Percentiles rank a stretch among this genome's conserved stretches.
Evolutionary conservation across 2,113 vertebrate genomes (phyloP).

Genomic region (Cynopterus brachyotis): DNA sequence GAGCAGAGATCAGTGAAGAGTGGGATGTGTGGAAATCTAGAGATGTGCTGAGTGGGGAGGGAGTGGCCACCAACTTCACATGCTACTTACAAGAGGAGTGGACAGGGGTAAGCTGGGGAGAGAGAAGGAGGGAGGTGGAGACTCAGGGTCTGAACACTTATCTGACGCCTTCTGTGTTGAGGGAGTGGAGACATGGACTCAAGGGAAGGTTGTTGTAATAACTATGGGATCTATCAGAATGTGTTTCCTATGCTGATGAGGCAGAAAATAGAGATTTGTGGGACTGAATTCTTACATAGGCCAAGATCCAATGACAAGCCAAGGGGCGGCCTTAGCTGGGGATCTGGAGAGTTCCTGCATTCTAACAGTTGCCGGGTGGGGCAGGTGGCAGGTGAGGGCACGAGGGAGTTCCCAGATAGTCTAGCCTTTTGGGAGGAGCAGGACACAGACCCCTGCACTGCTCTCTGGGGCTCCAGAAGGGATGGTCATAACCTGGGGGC

Average conservation of each 20-base stretch:
- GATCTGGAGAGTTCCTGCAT: neutral
- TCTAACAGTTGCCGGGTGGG: neutral
- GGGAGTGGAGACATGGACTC: neutral
- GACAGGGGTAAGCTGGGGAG: neutral
- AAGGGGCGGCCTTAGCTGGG: neutral
- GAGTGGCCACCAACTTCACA: rapidly evolving
- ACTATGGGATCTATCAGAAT: neutral
- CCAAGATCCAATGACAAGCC: neutral
- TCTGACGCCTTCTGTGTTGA: neutral
- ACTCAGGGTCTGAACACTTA: too few relatives aligned
- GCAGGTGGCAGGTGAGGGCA: too few relatives aligned
- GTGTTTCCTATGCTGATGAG: neutral
- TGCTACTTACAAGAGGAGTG: neutral
- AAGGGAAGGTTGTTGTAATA: neutral
- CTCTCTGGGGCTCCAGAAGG: neutral
- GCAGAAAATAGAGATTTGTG: neutral
- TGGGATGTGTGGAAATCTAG: neutral
- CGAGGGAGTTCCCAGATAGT: too few relatives aligned
- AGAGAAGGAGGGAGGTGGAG: neutral
- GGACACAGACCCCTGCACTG: neutral
- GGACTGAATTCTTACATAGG: neutral
- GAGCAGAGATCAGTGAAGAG: neutral
- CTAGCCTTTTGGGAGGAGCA: too few relatives aligned
- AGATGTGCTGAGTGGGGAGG: neutral
- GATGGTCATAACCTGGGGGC: neutral